Evolutionary conservation across 1,140 invertebrate species (phyloP), one percentile per base, ranked within the genome.

Genomic region (Pogonomyrmex barbatus): DNA sequence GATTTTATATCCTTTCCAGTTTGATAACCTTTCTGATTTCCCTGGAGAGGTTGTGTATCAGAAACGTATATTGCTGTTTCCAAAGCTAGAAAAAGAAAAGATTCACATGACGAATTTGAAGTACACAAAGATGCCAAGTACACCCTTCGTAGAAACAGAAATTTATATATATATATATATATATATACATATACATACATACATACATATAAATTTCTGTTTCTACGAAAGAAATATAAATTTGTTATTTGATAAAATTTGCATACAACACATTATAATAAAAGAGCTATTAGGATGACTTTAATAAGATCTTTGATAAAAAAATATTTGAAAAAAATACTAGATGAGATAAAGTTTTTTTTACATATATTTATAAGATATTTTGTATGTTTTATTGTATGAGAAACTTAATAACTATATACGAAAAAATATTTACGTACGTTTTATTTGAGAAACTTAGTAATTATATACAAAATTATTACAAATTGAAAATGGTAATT

Each of bases 11-110:
- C 42, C 56, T 39, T 75, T 75, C 54, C 50, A 75, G 68, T 83
- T 75, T 82, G 65, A 82, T 82, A 58, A 82, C 24, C 33, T 73
- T 71, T 62, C 17, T 83, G 79, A 83, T 83, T 83, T 83, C 79
- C 79, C 68, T 17, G n/a, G 79, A 83, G 79, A 75, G 24, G 45
- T 83, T 60, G 33, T 42, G 67, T 30, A 73, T 71, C 67, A 60
- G 24, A 73, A 73, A 42, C 30, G 8, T 75, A 30, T 83, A 83
- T 83, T 60, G 68, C 14, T 3, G 10, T 71, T 71, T 60, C 24
- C 1, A 56, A 75, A 83, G n/a, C 10, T 47, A 24, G 14, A 36
- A n/a, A 36, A 36, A 24, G 30, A 70, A 58, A 47, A 24, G 4
- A 24, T 47, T 73, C n/a, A 50, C 17, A n/a, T 30, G 33, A 50